phyloP scores from a whole-genome alignment of 2,797 vertebrate species.

The Helarctos malayanus region DNA sequence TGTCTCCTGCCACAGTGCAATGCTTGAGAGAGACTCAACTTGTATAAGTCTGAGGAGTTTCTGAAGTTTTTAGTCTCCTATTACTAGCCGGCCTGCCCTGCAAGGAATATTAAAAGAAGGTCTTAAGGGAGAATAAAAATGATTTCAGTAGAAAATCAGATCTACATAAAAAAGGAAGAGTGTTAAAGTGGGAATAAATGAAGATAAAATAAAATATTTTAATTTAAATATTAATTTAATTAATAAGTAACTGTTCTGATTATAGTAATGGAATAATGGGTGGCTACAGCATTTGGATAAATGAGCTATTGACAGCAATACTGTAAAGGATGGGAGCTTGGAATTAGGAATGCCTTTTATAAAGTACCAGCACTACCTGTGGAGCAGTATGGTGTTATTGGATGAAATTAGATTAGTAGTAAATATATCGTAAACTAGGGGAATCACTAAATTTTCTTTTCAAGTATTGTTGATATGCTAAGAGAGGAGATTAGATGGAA shows the following conservation, averaged over 20 bases:
- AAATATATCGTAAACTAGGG: not conserved
- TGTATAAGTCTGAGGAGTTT: not conserved
- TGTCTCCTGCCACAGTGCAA: not conserved
- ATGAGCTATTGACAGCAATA: not conserved
- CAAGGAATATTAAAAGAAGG: constrained; percentile 12
- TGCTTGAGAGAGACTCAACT: not conserved
- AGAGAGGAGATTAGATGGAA: not conserved
- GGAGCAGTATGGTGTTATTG: not conserved
- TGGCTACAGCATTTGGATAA: not conserved
- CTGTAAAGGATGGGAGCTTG: not conserved
- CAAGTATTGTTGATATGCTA: constrained; percentile 2
- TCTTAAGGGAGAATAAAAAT: constrained; percentile 26
- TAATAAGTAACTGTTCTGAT: constrained; percentile 14
- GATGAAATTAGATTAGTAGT: not conserved
- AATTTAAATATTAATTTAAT: constrained; percentile 6
- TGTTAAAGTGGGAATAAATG: not conserved
- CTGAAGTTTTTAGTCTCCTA: not conserved
- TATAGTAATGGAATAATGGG: not conserved
- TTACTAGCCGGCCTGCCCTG: not conserved
- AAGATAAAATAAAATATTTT: not conserved
- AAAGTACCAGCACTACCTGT: not conserved
- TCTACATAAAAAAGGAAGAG: not conserved
- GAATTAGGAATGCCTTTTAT: not conserved
- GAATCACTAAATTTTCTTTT: not conserved
- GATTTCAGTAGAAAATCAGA: constrained; percentile 30